Evolutionary conservation across 2,888 invertebrate genomes (phyloP), one percentile per base, ranked within the genome.

Genomic region (Drosophila neonasuta): DNA sequence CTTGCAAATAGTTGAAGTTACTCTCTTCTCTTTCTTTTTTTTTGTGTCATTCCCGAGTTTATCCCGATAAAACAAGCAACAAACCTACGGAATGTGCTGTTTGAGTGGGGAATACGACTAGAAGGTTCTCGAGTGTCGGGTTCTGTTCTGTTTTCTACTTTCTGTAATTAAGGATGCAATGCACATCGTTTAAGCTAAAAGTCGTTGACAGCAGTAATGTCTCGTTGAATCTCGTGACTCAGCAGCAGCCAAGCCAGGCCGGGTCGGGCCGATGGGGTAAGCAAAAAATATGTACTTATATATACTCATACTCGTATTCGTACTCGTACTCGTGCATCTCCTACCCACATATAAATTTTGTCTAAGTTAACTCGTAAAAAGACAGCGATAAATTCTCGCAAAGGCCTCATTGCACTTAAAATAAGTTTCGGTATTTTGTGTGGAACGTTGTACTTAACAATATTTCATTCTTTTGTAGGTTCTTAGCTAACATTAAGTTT

Each of bases 111-210:
- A 7, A 17, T 34, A 46, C 11, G 17, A 10, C 30, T n/a, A 20
- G 15, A 36, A 55, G 58, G 50, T 51, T 69, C 52, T 34, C 48
- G n/a, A 45, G 62, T 13, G 55, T 55, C 15, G 13, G 39, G 15
- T 41, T 41, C 15, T 41, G 15, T 41, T 41, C 29, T 32, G 15
- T 56, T 51, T 52, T 49, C 34, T 46, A 41, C 61, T 62, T 51
- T 52, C 42, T 60, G 68, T 74, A 79, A 83, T 83, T 83, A 85
- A 80, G 80, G 86, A 83, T 83, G 80, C 83, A 70, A 62, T 80
- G 79, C 83, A 83, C 83, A 83, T 80, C 79, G 68, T 56, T 64
- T 42, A 56, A 57, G 49, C 65, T 59, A 70, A 79, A 65, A 79
- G 83, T 80, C 86, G 80, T 82, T 85, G 84, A 80, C 84, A 80